Percentiles rank a stretch among this genome's conserved stretches.
Evolutionary conservation across 1,140 invertebrate species (phyloP).

Genomic region (Drosophila triauraria): DNA sequence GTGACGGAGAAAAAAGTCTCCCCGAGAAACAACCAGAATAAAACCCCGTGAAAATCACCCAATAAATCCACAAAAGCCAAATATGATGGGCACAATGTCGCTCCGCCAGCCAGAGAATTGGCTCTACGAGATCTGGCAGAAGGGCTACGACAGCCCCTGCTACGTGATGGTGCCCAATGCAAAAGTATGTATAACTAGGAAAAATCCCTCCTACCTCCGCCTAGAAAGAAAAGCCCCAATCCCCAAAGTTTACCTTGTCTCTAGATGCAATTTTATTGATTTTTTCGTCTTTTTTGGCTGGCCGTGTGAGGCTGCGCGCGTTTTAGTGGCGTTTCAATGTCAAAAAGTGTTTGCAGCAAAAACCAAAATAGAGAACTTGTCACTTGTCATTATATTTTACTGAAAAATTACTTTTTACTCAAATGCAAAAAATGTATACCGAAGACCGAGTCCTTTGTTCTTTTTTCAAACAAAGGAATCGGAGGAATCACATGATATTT

Average conservation of each 20-base stretch:
- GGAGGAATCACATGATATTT: slow-evolving; percentile 3
- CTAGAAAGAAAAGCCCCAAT: slow-evolving; percentile 9
- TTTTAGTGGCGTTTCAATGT: slow-evolving; percentile 52
- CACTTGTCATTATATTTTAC: slow-evolving; percentile 28
- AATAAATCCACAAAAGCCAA: slow-evolving; percentile 38
- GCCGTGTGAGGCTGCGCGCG: slow-evolving; percentile 48
- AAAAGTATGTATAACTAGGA: slow-evolving; percentile 86
- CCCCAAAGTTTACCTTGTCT: slow-evolving; percentile 42
- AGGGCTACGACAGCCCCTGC: slow-evolving; percentile 87
- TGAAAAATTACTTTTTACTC: slow-evolving; percentile 9
- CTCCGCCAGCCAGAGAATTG: slow-evolving; percentile 86
- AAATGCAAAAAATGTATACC: slow-evolving; percentile 1
- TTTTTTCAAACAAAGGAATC: slow-evolving; percentile 17
- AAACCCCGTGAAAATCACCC: slow-evolving; percentile 11
- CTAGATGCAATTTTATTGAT: slow-evolving; percentile 77
- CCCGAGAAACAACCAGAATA: slow-evolving; percentile 20
- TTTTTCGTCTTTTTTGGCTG: slow-evolving; percentile 36
- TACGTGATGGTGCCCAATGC: slow-evolving; percentile 89
- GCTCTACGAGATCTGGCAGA: slow-evolving; percentile 88
- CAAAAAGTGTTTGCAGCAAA: slow-evolving; percentile 28
- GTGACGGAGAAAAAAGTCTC: slow-evolving; percentile 27
- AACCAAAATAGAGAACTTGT: slow-evolving; percentile 11
- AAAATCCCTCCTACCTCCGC: not conserved
- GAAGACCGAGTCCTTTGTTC: slow-evolving; percentile 40
- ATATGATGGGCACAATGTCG: slow-evolving; percentile 84